Evolutionary conservation across 2,113 vertebrate species (phyloP).

Genomic region (Hepsetus odoe): DNA sequence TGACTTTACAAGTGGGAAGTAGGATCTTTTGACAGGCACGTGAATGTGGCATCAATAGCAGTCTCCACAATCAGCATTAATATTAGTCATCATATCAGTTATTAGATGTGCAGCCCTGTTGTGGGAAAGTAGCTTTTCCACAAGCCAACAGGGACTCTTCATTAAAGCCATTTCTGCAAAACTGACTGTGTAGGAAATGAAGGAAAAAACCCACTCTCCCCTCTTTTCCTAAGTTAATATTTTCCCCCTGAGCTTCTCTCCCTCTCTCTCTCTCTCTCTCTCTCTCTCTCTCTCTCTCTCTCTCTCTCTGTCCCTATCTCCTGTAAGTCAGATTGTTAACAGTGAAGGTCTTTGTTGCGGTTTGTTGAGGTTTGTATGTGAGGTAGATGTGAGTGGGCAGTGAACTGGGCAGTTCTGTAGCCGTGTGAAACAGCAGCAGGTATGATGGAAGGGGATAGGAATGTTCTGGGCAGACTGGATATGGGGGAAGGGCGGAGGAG

Average conservation of each 20-base stretch:
- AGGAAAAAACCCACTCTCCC: not conserved
- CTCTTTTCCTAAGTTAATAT: slow-evolving; percentile 34
- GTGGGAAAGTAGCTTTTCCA: not conserved
- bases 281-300: not conserved
- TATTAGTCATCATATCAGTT: not conserved
- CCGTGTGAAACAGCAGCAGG: slow-evolving; percentile 63
- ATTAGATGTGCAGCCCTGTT: not conserved
- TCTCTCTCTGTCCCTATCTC: not conserved
- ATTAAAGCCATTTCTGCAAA: slow-evolving; percentile 2
- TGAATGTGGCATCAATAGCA: too few species aligned
- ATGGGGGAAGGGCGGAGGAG: slow-evolving; percentile 29
- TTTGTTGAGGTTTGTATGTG: slow-evolving; percentile 55
- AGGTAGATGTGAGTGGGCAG: slow-evolving; percentile 47
- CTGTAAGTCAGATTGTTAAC: slow-evolving; percentile 34
- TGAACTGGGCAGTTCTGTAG: slow-evolving; percentile 36
- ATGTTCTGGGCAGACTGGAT: slow-evolving; percentile 59
- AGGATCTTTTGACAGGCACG: too few species aligned
- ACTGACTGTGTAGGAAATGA: not conserved
- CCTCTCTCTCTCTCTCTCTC: not conserved
- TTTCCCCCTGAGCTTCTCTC: slow-evolving; percentile 48
- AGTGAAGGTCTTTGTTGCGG: slow-evolving; percentile 68
- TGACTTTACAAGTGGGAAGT: too few species aligned
- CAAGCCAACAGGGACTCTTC: not conserved
- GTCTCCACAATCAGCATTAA: not conserved
- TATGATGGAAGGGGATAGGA: slow-evolving; percentile 76